Evolutionary conservation across 2,888 invertebrate genomes (phyloP).

Genomic region (Zelleria hepariella): DNA sequence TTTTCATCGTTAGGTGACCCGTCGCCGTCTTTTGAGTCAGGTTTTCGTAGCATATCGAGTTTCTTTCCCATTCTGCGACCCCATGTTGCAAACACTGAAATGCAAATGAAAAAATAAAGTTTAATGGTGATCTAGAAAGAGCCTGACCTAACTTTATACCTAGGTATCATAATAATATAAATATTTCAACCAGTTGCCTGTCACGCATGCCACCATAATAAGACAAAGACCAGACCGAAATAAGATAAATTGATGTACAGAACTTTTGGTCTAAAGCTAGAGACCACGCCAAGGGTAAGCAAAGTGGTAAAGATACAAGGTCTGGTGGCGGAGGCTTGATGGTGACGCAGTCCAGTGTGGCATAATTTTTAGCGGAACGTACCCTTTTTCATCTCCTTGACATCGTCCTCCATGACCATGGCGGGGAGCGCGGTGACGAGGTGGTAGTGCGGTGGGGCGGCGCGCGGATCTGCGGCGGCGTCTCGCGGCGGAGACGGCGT

Average conservation of each 20-base stretch:
- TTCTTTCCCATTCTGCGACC: conserved; percentile 84
- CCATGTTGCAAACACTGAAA: conserved; percentile 80
- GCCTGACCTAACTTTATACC: too few relatives aligned
- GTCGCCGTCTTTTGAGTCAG: conserved; percentile 73
- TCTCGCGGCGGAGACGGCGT: conserved; percentile 54
- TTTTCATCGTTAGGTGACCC: conserved; percentile 39
- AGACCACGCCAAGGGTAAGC: too few relatives aligned
- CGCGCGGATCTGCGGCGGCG: conserved; percentile 29
- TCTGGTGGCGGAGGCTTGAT: not conserved
- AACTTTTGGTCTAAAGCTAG: too few relatives aligned
- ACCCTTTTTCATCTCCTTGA: conserved; percentile 74
- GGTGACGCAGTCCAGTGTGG: not conserved
- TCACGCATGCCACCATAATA: too few relatives aligned
- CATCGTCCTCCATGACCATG: conserved; percentile 81
- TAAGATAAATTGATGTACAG: too few relatives aligned
- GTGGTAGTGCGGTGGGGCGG: conserved; percentile 73
- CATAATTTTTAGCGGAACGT: conserved; percentile 1
- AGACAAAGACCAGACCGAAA: too few relatives aligned
- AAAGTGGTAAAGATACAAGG: too few relatives aligned
- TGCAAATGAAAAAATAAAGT: conserved; percentile 10
- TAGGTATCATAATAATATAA: too few relatives aligned
- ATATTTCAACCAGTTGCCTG: too few relatives aligned
- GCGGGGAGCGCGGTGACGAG: conserved; percentile 84
- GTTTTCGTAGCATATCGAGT: conserved; percentile 79
- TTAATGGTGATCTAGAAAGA: not conserved